Evolutionary conservation across 2,797 vertebrate genomes (phyloP), one percentile per base, ranked within the genome.

Genomic region (Xenentodon cancila): DNA sequence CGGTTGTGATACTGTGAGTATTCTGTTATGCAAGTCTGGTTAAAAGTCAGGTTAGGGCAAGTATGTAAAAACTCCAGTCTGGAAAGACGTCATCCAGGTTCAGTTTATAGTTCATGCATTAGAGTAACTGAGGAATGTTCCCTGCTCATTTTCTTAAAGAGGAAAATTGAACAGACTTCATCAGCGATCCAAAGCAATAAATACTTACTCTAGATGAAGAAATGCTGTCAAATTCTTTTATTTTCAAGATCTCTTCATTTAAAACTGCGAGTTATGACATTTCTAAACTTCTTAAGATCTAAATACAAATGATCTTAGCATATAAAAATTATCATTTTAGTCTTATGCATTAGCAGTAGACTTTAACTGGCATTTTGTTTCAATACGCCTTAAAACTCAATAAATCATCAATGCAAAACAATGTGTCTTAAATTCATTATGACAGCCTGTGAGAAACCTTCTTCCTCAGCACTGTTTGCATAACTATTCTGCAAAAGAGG

Each of bases 131-230:
- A 84, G 80, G 87, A 91, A 88, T 91, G 87, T 85, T 86, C 79
- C 84, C 86, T 90, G 85, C 80, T 89, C 80, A 80, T 75, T 88
- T 91, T 91, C 80, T 92, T 84, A 77, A 55, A 58, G 53, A 79
- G 71, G 55, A 70, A 84, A 91, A 81, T 84, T 80, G 76, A 85
- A 75, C 69, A 69, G 79, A 86, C 77, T 73, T 54, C 71, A 82
- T 87, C 56, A 84, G 75, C 73, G 79, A 82, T 70, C 54, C 64
- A 59, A 55, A 50, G 59, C 34, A 80, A 85, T 77, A 80, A 66
- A 83, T 61, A 59, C 72, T 32, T 13, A 11, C 34, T 12, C 9
- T 9, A 37, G 34, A 37, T 37, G 34, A 37, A 37, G 34, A 37
- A 37, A 37, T 37, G 34, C 34, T 37, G 34, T 45, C 18, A 30